Conservation (phyloP, 2,797 vertebrate genomes). For the Florisuga fusca region DNA sequence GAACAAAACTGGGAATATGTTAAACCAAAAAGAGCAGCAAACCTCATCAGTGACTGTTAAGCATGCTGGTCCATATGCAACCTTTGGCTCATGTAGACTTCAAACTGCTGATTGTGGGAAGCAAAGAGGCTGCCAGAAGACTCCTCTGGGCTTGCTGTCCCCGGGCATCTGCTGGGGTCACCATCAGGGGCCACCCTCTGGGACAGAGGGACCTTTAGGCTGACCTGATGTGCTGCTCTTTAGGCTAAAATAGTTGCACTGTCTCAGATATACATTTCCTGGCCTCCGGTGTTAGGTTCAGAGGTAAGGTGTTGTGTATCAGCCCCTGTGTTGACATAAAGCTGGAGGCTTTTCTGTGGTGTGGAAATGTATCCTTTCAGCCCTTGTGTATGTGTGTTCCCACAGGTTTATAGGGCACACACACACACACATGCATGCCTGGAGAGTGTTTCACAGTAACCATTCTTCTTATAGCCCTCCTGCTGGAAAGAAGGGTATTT, state of each 20-base stretch:
- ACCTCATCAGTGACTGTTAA: conserved; percentile 54
- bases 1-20: conserved; percentile 55
- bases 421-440: background rate
- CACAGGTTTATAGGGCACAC: background rate
- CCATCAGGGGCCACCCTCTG: background rate
- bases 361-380: conserved; percentile 15
- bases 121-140: background rate
- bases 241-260: background rate
- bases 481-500: conserved; percentile 49
- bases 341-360: conserved; percentile 17
- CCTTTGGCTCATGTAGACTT: conserved; percentile 62
- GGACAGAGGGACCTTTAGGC: background rate
- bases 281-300: conserved; percentile 57
- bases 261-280: conserved; percentile 58
- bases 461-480: conserved; percentile 38
- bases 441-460: conserved; percentile 5
- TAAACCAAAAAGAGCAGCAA: conserved; percentile 71
- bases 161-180: background rate
- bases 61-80: conserved; percentile 67
- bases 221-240: background rate
- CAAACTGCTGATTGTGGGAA: background rate
- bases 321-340: conserved; percentile 33
- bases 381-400: background rate
- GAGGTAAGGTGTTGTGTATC: conserved; percentile 59
- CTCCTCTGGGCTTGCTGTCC: background rate